Base-by-base conservation (phyloP, 1,140 invertebrate genomes). In the Littorina saxatilis region DNA sequence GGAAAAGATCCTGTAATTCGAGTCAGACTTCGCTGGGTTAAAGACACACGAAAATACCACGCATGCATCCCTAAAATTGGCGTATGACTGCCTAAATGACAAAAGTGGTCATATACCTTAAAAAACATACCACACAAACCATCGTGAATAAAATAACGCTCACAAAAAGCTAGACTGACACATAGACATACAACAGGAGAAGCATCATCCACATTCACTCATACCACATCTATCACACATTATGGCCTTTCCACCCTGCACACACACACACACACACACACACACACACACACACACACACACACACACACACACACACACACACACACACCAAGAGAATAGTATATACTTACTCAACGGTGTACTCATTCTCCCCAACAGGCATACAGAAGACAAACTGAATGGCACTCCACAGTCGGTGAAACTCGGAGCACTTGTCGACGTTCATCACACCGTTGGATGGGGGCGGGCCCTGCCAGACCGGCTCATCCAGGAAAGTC, bases 321-420 rank as follows among this genome's bases (percentile, higher is more conserved):
- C 68, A 47, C 7, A n/a, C 37, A 52, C 39, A 9, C 47, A 9
- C 13, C 7, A 23, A 61, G n/a, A n/a, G 4, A 61, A 23, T 13
- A 61, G 23, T 23, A 7, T 23, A 72, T 32, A 95, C 96, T 94
- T 93, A 97, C 96, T 99, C 98, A 2, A 99, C 96, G 37, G 98
- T 99, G 89, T 97, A 99, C 93, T 99, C 97, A 29, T 97, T 98
- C 86, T 98, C 97, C n/a, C 96, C 96, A 79, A 99, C 97, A 1
- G 98, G 98, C 89, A 98, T 98, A 90, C 98, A 99, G 92, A 99
- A 99, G 27, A 99, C 96, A 94, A 99, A 99, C 93, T 99, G 99
- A 23, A 99, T 93, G 0, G 98, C 98, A 9, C 98, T 99, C 98
- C 98, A 99, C 39, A 99, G 93, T 52, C 98, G 94, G 93, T 99